A percentile compares a stretch with the other conserved stretches of the same genome.
These are phyloP conservation scores for Philypnodon macrostomus DNA, from an alignment of 2,797 vertebrate species.

Conservation along the genomic window DNA sequence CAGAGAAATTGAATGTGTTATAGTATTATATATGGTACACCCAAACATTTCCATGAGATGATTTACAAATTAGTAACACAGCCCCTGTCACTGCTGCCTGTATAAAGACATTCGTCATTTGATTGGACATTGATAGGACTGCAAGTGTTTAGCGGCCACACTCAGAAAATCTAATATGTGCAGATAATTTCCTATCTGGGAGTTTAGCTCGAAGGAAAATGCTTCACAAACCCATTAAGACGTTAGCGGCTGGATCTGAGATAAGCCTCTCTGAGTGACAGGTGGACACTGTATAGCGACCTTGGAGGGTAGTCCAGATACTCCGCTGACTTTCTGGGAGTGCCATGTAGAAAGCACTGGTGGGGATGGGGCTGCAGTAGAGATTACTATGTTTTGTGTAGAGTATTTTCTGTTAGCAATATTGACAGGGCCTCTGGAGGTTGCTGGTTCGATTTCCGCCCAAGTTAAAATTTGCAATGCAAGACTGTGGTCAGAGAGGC, in stretches of 20 bases:
- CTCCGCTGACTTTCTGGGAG: too few relatives aligned
- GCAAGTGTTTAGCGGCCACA: background rate
- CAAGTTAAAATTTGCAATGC: too few relatives aligned
- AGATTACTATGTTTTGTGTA: too few relatives aligned
- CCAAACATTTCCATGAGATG: constrained; percentile 1
- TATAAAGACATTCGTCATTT: background rate
- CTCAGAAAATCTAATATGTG: constrained; percentile 14
- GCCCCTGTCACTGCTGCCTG: background rate
- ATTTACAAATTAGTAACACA: constrained; percentile 9
- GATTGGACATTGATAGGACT: background rate
- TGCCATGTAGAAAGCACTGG: too few relatives aligned
- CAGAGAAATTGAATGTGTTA: constrained; percentile 3
- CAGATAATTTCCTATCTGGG: constrained; percentile 15
- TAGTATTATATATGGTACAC: constrained; percentile 2
- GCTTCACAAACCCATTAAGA: constrained; percentile 51
- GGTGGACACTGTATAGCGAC: constrained; percentile 33
- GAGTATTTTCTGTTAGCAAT: too few relatives aligned
- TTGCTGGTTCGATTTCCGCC: too few relatives aligned
- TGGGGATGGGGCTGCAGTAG: too few relatives aligned
- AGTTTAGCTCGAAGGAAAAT: constrained; percentile 13
- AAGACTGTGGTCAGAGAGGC: too few relatives aligned
- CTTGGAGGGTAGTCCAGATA: constrained; percentile 1
- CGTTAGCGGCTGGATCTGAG: constrained; percentile 17
- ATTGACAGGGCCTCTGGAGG: too few relatives aligned
- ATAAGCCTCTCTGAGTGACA: constrained; percentile 42